A percentile compares a stretch with the other conserved stretches of the same genome.
These are phyloP conservation scores for Torymus auratus DNA, from an alignment of 2,888 invertebrate genomes.

Conservation along the genomic window DNA sequence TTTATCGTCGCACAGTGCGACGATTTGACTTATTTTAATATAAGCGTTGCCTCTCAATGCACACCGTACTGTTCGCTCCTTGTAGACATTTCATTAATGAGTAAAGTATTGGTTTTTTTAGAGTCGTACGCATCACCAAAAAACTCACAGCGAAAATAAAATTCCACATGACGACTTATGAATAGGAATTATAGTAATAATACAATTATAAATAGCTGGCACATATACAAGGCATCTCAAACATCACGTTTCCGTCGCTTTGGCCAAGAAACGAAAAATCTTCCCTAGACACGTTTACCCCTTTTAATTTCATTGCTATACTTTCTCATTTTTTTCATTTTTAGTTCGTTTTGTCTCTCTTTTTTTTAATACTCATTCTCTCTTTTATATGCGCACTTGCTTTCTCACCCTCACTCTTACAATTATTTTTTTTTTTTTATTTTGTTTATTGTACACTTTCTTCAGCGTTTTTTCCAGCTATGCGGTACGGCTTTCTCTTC, in stretches of 20 bases:
- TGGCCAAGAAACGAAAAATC: conserved; percentile 52
- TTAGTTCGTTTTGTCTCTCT: conserved; percentile 16
- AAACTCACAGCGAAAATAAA: conserved; percentile 66
- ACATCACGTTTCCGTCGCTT: conserved; percentile 67
- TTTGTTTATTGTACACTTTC: conserved; percentile 54
- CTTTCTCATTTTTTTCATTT: conserved; percentile 46
- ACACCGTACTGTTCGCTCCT: conserved; percentile 49
- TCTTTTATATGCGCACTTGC: conserved; percentile 37
- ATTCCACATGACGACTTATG: conserved; percentile 63
- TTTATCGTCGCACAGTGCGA: conserved; percentile 40
- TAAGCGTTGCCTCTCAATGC: conserved; percentile 38
- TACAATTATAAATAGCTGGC: conserved; percentile 72
- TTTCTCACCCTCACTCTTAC: conserved; percentile 29
- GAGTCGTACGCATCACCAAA: conserved; percentile 59
- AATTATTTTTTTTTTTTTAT: conserved; percentile 20
- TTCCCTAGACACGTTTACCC: conserved; percentile 50
- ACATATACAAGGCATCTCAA: conserved; percentile 74
- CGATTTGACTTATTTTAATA: conserved; percentile 49
- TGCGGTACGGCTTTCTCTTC: neutral
- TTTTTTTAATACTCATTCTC: conserved; percentile 37
- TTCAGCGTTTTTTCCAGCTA: conserved; percentile 20
- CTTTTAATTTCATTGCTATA: conserved; percentile 43
- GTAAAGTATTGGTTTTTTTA: conserved; percentile 17
- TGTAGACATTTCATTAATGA: conserved; percentile 35
- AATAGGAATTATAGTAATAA: conserved; percentile 67